Evolutionary conservation across 2,113 vertebrate species (phyloP), one percentile per base, ranked within the genome.

Genomic region (Pristiophorus japonicus): DNA sequence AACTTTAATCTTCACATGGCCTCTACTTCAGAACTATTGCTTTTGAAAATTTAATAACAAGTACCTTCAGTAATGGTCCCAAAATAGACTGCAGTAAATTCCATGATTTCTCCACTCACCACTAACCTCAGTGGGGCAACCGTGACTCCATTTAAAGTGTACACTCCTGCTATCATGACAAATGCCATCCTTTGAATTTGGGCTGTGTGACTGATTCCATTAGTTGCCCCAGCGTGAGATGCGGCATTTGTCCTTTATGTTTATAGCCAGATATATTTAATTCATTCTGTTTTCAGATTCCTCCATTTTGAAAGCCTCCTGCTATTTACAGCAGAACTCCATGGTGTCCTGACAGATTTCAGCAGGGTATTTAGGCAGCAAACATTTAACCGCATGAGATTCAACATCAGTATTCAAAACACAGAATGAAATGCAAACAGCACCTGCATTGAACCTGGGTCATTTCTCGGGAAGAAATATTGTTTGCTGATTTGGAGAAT

Each of bases 401-500:
- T 96, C 95, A 95, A 85, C 94, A 91, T 96, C 84, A 95, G 45
- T 78, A 95, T 96, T 91, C 84, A 55, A 85, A 63, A 75, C 90
- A 96, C 95, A 95, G 87, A 96, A 65, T 27, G 47, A 55, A 95
- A 75, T 95, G n/a, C 47, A 51, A 96, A 34, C 30, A 95, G 92
- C 11, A 96, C 96, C 96, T 96, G 97, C 96, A 95, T 96, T 95
- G 96, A 97, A 75, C 90, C 96, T 73, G 95, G 10, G 45, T 81
- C 95, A 95, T 95, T 97, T 96, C 97, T 96, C 95, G 97, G 96
- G 96, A 94, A 91, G 95, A 96, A 97, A 96, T 96, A 73, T 96
- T 96, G 78, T 96, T 97, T 95, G 66, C 81, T 97, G 97, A 96
- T 95, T 95, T 38, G 88, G 59, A 63, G 88, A 91, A 91, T 38